A percentile compares a stretch with the other conserved stretches of the same genome.
Evolutionary conservation across 1,140 invertebrate genomes (phyloP).

Genomic region (Drosophila navojoa): DNA sequence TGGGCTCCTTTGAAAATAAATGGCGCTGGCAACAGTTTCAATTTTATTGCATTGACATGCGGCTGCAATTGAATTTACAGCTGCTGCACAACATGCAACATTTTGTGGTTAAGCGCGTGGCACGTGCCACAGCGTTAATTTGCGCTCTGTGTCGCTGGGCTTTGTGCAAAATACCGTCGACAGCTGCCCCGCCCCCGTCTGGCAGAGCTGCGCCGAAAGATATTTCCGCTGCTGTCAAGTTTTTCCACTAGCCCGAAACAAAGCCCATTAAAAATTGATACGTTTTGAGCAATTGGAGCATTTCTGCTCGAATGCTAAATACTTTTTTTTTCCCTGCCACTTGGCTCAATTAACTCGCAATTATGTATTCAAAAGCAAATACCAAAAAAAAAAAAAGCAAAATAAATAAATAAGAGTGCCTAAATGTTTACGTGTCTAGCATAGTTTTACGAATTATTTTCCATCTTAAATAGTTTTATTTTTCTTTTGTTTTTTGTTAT

Average conservation of each 20-base stretch:
- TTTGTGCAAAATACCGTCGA: constrained; percentile 31
- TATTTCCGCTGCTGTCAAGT: constrained; percentile 58
- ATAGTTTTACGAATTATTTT: constrained; percentile 26
- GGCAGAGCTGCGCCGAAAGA: constrained; percentile 41
- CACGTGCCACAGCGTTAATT: constrained; percentile 55
- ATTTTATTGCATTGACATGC: constrained; percentile 77
- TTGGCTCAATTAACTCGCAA: constrained; percentile 31
- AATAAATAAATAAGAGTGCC: background rate
- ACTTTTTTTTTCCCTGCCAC: constrained; percentile 8
- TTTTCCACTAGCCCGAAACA: constrained; percentile 34
- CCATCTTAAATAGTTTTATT: constrained; percentile 17
- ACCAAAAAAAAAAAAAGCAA: background rate
- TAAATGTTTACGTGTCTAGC: constrained; percentile 18
- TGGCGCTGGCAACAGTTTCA: background rate
- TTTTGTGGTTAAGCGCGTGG: constrained; percentile 65
- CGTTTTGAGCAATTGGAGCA: constrained; percentile 47
- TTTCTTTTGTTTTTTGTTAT: constrained; percentile 24
- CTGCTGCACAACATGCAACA: constrained; percentile 69
- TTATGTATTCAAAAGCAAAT: constrained; percentile 20
- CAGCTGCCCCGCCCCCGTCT: constrained; percentile 11
- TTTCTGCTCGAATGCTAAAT: constrained; percentile 29
- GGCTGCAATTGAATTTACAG: constrained; percentile 72
- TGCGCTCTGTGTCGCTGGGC: constrained; percentile 12
- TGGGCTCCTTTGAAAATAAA: constrained; percentile 40
- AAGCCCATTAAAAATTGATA: constrained; percentile 33